phyloP scores from a whole-genome alignment of 2,888 invertebrate genomes.

The Megastigmus dorsalis region DNA sequence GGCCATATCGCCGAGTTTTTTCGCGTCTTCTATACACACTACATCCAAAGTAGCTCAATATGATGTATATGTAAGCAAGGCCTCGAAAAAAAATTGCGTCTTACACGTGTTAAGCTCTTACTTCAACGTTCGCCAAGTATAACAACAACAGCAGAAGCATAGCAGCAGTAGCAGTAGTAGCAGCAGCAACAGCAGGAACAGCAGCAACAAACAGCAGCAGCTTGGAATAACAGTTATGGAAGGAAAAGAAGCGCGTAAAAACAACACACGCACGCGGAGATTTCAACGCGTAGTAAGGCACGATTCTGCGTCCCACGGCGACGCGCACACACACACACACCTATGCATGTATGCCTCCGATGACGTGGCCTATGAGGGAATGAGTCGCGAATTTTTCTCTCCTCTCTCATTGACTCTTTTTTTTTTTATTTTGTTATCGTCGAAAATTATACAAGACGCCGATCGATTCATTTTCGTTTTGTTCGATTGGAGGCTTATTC shows the following conservation, averaged over 20 bases:
- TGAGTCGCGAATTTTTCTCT: slow-evolving; percentile 10
- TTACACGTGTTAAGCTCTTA: not conserved
- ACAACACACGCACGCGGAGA: slow-evolving; percentile 32
- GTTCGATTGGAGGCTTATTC: too few species aligned
- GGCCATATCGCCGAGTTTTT: not conserved
- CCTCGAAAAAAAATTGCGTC: not conserved
- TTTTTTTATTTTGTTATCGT: slow-evolving; percentile 9
- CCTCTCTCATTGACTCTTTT: not conserved
- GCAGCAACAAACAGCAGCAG: too few species aligned
- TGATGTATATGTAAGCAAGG: too few species aligned
- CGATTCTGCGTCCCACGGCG: slow-evolving; percentile 15
- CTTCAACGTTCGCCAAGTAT: slow-evolving; percentile 10
- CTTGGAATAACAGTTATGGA: slow-evolving; percentile 42
- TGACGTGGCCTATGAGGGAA: slow-evolving; percentile 38
- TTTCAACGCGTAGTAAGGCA: slow-evolving; percentile 43
- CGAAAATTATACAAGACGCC: slow-evolving; percentile 3
- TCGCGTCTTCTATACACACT: not conserved
- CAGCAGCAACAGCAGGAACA: too few species aligned
- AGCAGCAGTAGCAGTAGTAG: too few species aligned
- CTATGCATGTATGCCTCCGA: too few species aligned
- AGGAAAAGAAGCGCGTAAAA: slow-evolving; percentile 18
- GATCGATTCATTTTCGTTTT: not conserved
- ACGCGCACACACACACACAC: not conserved
- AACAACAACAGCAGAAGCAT: slow-evolving; percentile 28
- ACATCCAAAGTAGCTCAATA: too few species aligned